Conservation (phyloP, 1,140 invertebrate species). For the Caenorhabditis remanei region DNA sequence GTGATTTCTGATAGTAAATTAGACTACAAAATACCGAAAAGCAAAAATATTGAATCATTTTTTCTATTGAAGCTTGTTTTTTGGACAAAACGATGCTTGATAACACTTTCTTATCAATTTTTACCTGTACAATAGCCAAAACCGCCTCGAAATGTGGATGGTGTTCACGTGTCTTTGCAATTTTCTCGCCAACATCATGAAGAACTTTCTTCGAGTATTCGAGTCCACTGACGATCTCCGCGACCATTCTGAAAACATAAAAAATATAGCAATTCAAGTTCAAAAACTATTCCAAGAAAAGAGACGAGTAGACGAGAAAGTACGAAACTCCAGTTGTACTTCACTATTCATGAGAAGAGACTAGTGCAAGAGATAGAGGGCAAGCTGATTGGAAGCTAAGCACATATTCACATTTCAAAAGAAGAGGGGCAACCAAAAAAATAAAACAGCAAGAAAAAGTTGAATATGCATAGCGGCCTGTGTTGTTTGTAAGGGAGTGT, state of each 20-base stretch:
- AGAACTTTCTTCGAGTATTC: constrained; percentile 73
- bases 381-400: constrained; percentile 42
- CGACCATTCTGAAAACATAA: constrained; percentile 57
- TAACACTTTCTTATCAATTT: neutral
- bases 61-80: no score
- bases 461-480: constrained; percentile 49
- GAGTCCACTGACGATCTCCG: constrained; percentile 75
- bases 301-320: neutral
- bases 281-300: neutral
- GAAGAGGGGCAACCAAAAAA: neutral
- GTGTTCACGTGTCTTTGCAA: constrained; percentile 67
- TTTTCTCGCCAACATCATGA: constrained; percentile 65
- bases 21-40: no score
- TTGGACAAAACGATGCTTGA: no score
- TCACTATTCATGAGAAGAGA: constrained; percentile 48
- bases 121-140: constrained; percentile 76
- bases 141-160: constrained; percentile 70
- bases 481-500: neutral
- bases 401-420: constrained; percentile 32
- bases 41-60: no score
- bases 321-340: constrained; percentile 26
- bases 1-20: no score
- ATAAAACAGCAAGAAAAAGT: constrained; percentile 7
- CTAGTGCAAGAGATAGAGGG: constrained; percentile 1
- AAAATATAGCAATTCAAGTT: neutral